A percentile compares a stretch with the other conserved stretches of the same genome.
phyloP scores from a whole-genome alignment of 1,140 invertebrate species.

The Procambarus virginalis region DNA sequence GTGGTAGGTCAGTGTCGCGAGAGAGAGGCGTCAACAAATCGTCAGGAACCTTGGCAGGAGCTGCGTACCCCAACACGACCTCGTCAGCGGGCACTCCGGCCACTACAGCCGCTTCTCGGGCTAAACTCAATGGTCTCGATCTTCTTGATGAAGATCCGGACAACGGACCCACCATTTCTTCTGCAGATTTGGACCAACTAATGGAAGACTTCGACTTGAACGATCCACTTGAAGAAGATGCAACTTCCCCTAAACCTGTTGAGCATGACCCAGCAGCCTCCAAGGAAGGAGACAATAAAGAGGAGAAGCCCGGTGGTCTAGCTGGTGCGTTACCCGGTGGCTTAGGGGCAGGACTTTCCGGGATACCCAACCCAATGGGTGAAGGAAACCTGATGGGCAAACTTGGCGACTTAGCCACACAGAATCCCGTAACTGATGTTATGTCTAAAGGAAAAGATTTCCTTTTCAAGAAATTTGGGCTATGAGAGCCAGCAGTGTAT shows the following conservation, averaged over 20 bases:
- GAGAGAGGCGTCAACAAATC: slow-evolving; percentile 33
- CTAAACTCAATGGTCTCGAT: slow-evolving; percentile 65
- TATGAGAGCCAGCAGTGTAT: slow-evolving; percentile 63
- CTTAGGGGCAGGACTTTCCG: slow-evolving; percentile 67
- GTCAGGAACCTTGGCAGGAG: background rate
- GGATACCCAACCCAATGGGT: slow-evolving; percentile 68
- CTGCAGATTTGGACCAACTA: slow-evolving; percentile 69
- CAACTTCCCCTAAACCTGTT: slow-evolving; percentile 17
- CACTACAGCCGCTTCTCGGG: slow-evolving; percentile 5
- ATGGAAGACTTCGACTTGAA: slow-evolving; percentile 70
- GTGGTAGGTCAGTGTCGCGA: slow-evolving; percentile 69
- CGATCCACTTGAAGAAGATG: slow-evolving; percentile 58
- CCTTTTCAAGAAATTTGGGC: slow-evolving; percentile 70
- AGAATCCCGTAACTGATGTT: slow-evolving; percentile 68
- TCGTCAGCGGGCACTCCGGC: background rate
- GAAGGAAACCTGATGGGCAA: slow-evolving; percentile 68
- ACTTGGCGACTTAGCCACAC: slow-evolving; percentile 68
- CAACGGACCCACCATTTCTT: slow-evolving; percentile 64
- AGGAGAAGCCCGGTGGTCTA: slow-evolving; percentile 64
- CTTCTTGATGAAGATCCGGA: slow-evolving; percentile 57
- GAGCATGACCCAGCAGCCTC: slow-evolving; percentile 21
- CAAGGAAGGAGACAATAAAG: slow-evolving; percentile 27
- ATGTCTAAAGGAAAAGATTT: slow-evolving; percentile 70
- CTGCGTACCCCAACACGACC: slow-evolving; percentile 6
- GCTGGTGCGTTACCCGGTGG: slow-evolving; percentile 68